phyloP scores from a whole-genome alignment of 2,113 vertebrate genomes.

The Hippocampus abdominalis region DNA sequence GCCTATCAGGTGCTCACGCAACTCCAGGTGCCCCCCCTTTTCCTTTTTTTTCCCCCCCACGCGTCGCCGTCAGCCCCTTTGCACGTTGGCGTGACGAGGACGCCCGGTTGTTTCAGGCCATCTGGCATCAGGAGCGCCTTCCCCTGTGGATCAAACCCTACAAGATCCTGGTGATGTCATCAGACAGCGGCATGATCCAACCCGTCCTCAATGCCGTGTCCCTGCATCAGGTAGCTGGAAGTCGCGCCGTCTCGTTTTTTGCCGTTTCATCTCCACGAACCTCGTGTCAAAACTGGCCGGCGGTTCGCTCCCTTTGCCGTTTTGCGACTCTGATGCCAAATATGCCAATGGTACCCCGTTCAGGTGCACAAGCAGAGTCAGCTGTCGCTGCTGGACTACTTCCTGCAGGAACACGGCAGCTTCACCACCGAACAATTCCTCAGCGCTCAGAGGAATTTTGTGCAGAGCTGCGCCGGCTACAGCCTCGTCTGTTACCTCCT shows the following conservation, averaged over 20 bases:
- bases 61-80: not conserved
- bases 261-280: not conserved
- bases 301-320: too few relatives aligned
- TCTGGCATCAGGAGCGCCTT: constrained; percentile 90
- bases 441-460: constrained; percentile 85
- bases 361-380: constrained; percentile 88
- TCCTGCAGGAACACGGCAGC: constrained; percentile 86
- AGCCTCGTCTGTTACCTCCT: constrained; percentile 91
- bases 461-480: constrained; percentile 88
- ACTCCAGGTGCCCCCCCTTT: constrained; percentile 76
- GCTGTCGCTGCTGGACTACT: constrained; percentile 86
- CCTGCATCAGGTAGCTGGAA: constrained; percentile 79
- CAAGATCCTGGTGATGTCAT: constrained; percentile 92
- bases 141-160: constrained; percentile 95
- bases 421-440: constrained; percentile 86
- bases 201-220: constrained; percentile 92
- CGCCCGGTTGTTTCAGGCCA: constrained; percentile 65
- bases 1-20: constrained; percentile 93
- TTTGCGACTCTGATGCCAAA: too few relatives aligned
- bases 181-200: constrained; percentile 96
- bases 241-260: not conserved
- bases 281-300: too few relatives aligned
- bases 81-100: not conserved
- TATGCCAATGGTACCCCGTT: too few relatives aligned
- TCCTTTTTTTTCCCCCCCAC: not conserved